phyloP scores from a whole-genome alignment of 2,888 invertebrate species.

The Augiades crinisus region DNA sequence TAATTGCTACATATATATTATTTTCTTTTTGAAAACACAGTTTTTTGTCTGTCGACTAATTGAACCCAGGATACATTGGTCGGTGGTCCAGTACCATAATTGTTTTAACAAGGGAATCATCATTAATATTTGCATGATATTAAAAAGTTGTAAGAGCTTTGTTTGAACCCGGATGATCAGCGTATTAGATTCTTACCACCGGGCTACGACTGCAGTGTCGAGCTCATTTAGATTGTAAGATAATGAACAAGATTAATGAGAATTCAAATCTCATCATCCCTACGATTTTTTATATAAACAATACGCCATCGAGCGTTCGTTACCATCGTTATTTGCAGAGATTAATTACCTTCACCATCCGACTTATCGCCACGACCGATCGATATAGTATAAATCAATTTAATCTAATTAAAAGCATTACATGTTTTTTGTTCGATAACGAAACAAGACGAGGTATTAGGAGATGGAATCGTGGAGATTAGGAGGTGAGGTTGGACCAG shows the following conservation, averaged over 20 bases:
- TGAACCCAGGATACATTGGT: too few species aligned
- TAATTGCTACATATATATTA: too few species aligned
- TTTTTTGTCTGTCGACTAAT: too few species aligned
- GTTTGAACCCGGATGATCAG: too few species aligned
- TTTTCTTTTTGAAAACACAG: too few species aligned
- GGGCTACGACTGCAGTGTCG: too few species aligned
- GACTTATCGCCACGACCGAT: constrained; percentile 60
- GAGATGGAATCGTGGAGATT: constrained; percentile 74
- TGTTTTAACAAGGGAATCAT: too few species aligned
- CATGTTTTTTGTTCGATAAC: constrained; percentile 75
- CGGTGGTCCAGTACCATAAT: too few species aligned
- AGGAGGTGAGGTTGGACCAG: constrained; percentile 62
- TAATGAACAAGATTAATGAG: constrained; percentile 18
- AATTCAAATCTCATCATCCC: constrained; percentile 29
- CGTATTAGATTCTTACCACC: too few species aligned
- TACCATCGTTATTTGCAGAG: constrained; percentile 67
- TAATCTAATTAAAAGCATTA: constrained; percentile 81
- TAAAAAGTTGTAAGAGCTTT: too few species aligned
- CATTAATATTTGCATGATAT: too few species aligned
- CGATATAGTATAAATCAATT: constrained; percentile 77
- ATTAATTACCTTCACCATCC: constrained; percentile 70
- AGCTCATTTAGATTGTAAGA: constrained; percentile 25
- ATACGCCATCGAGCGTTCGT: constrained; percentile 46
- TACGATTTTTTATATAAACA: constrained; percentile 39
- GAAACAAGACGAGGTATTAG: constrained; percentile 77